These are phyloP conservation scores for Argyrosomus regius DNA, from an alignment of 2,797 vertebrate genomes.

Conservation along the genomic window DNA sequence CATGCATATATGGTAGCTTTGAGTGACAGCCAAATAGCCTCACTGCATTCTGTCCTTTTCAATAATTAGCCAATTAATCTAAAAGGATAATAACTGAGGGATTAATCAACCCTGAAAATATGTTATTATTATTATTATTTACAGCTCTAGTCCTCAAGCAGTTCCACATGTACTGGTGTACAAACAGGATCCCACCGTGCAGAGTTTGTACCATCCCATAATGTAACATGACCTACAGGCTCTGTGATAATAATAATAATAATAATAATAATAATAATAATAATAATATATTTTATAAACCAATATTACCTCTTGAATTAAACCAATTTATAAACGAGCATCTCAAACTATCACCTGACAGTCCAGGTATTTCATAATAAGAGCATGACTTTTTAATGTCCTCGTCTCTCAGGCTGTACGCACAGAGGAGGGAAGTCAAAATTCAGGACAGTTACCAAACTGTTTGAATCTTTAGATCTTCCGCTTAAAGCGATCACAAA, in stretches of 20 bases:
- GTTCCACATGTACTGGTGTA: not conserved
- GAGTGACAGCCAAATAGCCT: not conserved
- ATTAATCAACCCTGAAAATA: too few relatives aligned
- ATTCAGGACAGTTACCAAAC: not conserved
- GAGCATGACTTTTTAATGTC: not conserved
- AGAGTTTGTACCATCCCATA: not conserved
- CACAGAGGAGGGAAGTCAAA: not conserved
- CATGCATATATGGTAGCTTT: not conserved
- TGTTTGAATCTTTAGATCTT: not conserved
- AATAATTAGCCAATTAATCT: too few relatives aligned
- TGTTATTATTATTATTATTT: not conserved
- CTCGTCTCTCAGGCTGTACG: not conserved
- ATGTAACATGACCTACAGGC: not conserved
- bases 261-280: too few relatives aligned
- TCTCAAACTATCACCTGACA: not conserved
- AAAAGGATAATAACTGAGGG: not conserved
- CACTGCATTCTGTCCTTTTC: not conserved
- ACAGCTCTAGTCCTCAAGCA: not conserved
- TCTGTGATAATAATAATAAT: not conserved
- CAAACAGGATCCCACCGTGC: not conserved
- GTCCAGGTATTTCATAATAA: not conserved
- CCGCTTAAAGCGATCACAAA: rapidly evolving
- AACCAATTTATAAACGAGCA: not conserved
- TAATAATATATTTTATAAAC: too few relatives aligned
- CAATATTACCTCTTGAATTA: not conserved